Evolutionary conservation across 2,113 vertebrate species (phyloP).

Genomic region (Cyanocitta stelleri): DNA sequence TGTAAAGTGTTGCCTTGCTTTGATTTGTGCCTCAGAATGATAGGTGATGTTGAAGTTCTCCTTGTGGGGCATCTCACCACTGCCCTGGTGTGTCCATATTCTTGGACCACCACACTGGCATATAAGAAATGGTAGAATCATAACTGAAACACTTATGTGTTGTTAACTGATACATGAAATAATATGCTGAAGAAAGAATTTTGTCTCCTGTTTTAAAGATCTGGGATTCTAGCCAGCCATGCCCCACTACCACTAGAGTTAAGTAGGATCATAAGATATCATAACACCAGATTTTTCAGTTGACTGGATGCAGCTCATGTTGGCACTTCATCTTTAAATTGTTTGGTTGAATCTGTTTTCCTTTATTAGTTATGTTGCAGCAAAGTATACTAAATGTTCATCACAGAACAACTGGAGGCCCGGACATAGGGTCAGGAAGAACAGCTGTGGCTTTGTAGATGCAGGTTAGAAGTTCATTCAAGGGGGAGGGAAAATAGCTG

Average conservation of each 20-base stretch:
- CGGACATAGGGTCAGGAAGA: slow-evolving; percentile 11
- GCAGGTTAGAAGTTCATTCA: slow-evolving; percentile 64
- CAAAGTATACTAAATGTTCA: slow-evolving; percentile 18
- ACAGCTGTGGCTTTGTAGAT: slow-evolving; percentile 59
- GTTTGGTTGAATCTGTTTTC: slow-evolving; percentile 3
- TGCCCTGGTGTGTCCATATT: not conserved
- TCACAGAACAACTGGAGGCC: slow-evolving; percentile 35
- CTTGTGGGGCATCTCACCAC: not conserved
- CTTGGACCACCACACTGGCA: not conserved
- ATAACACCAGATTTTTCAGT: not conserved
- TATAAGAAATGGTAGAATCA: not conserved
- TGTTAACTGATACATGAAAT: not conserved
- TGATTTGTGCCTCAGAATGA: rapidly evolving
- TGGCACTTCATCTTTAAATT: slow-evolving; percentile 20
- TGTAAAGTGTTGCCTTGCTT: not conserved
- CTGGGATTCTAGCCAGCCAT: not conserved
- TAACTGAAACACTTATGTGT: not conserved
- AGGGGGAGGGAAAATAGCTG: slow-evolving; percentile 26
- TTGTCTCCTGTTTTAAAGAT: not conserved
- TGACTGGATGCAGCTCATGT: not conserved
- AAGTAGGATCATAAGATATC: not conserved
- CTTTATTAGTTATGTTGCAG: slow-evolving; percentile 46
- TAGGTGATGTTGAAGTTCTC: not conserved
- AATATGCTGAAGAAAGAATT: not conserved
- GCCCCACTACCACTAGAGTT: not conserved